A percentile compares a stretch with the other conserved stretches of the same genome.
These are phyloP conservation scores for Chaetura pelagica DNA, from an alignment of 2,113 vertebrate species.

Conservation along the genomic window DNA sequence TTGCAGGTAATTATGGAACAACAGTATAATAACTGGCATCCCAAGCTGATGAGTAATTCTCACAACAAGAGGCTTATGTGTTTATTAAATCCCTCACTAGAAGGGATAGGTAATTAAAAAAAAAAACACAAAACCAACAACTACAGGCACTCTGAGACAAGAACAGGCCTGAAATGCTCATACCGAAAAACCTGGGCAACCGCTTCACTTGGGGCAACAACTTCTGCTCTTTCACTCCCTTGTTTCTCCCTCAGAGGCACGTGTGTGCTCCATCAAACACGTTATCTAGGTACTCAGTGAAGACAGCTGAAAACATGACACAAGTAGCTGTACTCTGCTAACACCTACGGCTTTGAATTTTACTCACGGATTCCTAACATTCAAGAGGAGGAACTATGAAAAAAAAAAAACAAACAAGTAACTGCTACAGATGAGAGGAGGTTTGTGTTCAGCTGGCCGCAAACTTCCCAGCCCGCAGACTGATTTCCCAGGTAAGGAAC, in stretches of 20 bases:
- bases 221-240: background rate
- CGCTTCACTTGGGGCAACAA: background rate
- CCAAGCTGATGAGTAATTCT: background rate
- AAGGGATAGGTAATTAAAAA: background rate
- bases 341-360: background rate
- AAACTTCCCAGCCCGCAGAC: background rate
- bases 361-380: background rate
- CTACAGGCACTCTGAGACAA: background rate
- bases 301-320: background rate
- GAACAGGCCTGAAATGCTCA: background rate
- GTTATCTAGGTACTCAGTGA: background rate
- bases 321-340: background rate
- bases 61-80: background rate
- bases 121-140: background rate
- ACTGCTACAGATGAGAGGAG: fast-evolving
- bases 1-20: background rate
- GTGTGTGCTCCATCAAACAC: background rate
- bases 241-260: background rate
- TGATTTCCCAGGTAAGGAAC: background rate
- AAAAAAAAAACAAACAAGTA: background rate
- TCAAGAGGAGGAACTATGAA: background rate
- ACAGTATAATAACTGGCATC: background rate
- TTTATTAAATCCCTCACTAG: background rate
- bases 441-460: background rate
- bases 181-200: background rate